Conservation (phyloP, 2,797 vertebrate species). For the Myripristis jacobus region DNA sequence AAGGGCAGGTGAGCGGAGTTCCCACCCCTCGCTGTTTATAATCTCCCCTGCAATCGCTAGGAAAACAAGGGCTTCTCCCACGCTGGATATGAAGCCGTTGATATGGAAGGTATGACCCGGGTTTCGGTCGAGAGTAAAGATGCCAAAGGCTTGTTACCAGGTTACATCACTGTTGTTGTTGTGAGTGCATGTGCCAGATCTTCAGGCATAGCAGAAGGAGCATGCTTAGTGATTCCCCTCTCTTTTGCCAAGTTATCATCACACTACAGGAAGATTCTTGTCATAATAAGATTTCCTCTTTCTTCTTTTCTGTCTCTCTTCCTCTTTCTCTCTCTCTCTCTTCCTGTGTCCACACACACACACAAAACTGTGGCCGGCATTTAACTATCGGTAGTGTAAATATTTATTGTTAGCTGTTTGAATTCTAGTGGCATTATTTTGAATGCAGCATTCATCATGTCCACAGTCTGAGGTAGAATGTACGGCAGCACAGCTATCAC, state of each 20-base stretch:
- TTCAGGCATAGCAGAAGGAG: slow-evolving; percentile 81
- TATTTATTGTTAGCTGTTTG: slow-evolving; percentile 75
- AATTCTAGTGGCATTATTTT: slow-evolving; percentile 64
- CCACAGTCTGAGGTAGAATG: slow-evolving; percentile 39
- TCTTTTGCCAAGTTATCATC: slow-evolving; percentile 80
- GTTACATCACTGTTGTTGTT: slow-evolving; percentile 87
- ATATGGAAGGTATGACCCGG: slow-evolving; percentile 83
- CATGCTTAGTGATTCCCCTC: slow-evolving; percentile 79
- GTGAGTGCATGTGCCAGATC: slow-evolving; percentile 82
- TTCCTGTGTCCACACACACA: slow-evolving; percentile 9
- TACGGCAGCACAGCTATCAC: slow-evolving; percentile 27
- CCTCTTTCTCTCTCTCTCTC: slow-evolving; percentile 14
- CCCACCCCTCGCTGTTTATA: slow-evolving; percentile 76
- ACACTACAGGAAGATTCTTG: slow-evolving; percentile 78
- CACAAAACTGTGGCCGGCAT: slow-evolving; percentile 54
- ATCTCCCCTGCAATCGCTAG: slow-evolving; percentile 66
- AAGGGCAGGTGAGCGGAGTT: slow-evolving; percentile 81
- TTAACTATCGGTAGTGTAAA: slow-evolving; percentile 72
- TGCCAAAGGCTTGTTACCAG: slow-evolving; percentile 85
- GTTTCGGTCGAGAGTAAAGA: slow-evolving; percentile 81
- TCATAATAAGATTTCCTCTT: slow-evolving; percentile 64
- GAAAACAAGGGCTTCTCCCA: slow-evolving; percentile 82
- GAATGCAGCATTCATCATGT: slow-evolving; percentile 50
- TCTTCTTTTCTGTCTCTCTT: slow-evolving; percentile 2
- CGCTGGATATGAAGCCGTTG: slow-evolving; percentile 72